Evolutionary conservation across 1,140 invertebrate species (phyloP), one percentile per base, ranked within the genome.

Genomic region (Tetranychus cinnabarinus): DNA sequence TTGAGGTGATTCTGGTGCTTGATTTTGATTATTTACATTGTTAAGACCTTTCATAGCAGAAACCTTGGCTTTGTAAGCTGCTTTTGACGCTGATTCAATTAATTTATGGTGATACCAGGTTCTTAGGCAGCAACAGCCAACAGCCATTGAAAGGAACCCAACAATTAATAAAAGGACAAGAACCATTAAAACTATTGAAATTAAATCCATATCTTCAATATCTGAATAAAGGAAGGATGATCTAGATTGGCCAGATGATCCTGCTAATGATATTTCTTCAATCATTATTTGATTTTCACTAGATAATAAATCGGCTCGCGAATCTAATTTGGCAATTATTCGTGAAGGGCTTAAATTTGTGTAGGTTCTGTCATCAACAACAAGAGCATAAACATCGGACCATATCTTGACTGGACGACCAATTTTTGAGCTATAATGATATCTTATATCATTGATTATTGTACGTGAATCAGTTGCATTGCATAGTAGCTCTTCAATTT

Each of bases 231-330:
- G 31, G 8, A 45, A 12, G 3, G 23, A 42, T 2, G 57, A 15
- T 13, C 6, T 42, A 10, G 39, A 42, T 5, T 10, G 8, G 33
- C 15, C 55, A 23, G 33, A 13, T 56, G 34, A 8, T 6, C 15
- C 12, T 6, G 59, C 59, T 12, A 60, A 37, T 36, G 59, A n/a
- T 6, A 60, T 60, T 52, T 60, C 23, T 39, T 60, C 59, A 37
- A 60, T 60, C 35, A 12, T 10, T 15, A 50, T 7, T n/a, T 50
- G 59, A 31, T 60, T 33, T 36, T 60, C 46, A 31, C n/a, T 12
- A 15, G 15, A 13, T 15, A 60, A 15, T 7, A 15, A 12, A 36
- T 33, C 46, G 12, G 46, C 46, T 39, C 36, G 15, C 15, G 47
- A 52, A 37, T 60, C 59, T 35, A 60, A 15, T 35, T 42, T 50